phyloP scores from a whole-genome alignment of 2,888 invertebrate species.

The Halictus quadricinctus region DNA sequence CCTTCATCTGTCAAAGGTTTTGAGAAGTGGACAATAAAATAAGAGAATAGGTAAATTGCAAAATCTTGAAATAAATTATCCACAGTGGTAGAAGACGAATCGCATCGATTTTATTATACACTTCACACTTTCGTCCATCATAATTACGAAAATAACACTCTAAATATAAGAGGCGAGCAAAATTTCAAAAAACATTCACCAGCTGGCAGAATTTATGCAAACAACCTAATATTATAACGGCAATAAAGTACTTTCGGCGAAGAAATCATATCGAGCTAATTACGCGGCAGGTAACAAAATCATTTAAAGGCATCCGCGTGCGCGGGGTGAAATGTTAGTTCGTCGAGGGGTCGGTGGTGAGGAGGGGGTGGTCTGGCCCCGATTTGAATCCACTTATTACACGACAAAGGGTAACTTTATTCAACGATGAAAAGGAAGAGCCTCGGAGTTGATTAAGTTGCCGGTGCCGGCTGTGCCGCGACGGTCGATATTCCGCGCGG shows the following conservation, averaged over 20 bases:
- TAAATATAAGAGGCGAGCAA: not conserved
- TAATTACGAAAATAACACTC: not conserved
- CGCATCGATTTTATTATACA: not conserved
- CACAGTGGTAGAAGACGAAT: not conserved
- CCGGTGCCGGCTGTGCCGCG: constrained; percentile 24
- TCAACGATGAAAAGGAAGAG: constrained; percentile 64
- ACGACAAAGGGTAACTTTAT: constrained; percentile 67
- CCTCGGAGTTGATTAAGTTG: constrained; percentile 57
- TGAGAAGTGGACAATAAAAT: not conserved
- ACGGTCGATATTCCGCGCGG: constrained; percentile 60
- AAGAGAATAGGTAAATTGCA: too few species aligned
- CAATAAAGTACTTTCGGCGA: constrained; percentile 25
- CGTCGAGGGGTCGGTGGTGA: not conserved
- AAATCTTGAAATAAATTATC: not conserved
- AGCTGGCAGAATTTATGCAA: not conserved
- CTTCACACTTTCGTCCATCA: not conserved
- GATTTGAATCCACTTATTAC: constrained; percentile 61
- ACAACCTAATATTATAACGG: constrained; percentile 24
- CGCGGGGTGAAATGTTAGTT: constrained; percentile 6
- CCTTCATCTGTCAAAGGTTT: not conserved
- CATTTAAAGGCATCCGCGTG: constrained; percentile 39
- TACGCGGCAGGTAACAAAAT: constrained; percentile 46
- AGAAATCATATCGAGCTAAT: constrained; percentile 46
- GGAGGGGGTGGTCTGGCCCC: constrained; percentile 12
- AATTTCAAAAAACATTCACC: not conserved